Evolutionary conservation across 1,140 invertebrate species (phyloP), one percentile per base, ranked within the genome.

Genomic region (Nymphalis io): DNA sequence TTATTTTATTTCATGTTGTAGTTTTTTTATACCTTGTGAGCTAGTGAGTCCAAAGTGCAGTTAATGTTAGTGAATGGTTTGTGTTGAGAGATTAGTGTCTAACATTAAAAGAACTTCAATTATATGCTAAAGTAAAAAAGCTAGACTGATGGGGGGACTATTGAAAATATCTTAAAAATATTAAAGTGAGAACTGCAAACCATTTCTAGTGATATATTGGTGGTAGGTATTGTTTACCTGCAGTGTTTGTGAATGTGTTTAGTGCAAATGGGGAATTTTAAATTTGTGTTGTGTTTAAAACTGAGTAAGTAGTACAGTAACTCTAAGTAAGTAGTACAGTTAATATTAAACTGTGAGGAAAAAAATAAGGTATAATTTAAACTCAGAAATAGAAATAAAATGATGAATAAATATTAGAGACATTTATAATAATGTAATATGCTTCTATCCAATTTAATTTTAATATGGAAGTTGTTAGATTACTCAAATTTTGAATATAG

Each of bases 1-100:
- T 81, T 81, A 86, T 90, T 86, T 78, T 79, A 84, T 83, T 78
- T 76, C 39, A 86, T 71, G 77, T 84, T 89, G 85, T 90, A 79
- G 87, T 91, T 91, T 91, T 91, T 85, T 90, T 90, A 85, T 67
- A 88, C 86, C 89, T 87, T 85, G 89, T 91, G 87, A 81, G 68
- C 74, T 81, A 73, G 84, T 83, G 78, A 68, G 68, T 70, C 63
- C 53, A 40, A 73, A 79, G 80, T 83, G 82, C 55, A 78, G 76
- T 80, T 76, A 46, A 44, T 51, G 38, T 60, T 55, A 70, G 74
- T 79, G 77, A 67, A 64, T 65, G 40, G 44, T 55, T 57, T 69
- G 68, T 76, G 68, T 64, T 55, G 44, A 63, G 58, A 64, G 53
- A 70, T 18, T 63, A 67, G 72, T 65, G 60, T 51, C 13, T 11